Base-by-base conservation (phyloP, 1,140 invertebrate genomes). In the Drosophila paulistorum region DNA sequence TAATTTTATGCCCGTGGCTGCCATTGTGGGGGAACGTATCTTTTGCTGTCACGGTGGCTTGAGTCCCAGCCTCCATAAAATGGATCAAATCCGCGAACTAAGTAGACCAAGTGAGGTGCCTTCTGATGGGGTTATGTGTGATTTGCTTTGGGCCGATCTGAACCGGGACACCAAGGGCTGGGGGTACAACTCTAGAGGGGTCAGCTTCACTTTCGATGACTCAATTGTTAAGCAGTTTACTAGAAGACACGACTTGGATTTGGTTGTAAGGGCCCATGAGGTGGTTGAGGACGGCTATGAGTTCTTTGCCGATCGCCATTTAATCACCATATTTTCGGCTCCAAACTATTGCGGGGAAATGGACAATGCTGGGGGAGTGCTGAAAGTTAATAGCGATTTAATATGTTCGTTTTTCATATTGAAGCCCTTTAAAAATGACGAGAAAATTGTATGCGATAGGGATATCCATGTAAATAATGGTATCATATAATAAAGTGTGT, bases 331-430 rank as follows among this genome's bases (percentile, higher is more conserved):
- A 9, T 98, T 98, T 84, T 95, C 95, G 3, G 96, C 96, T 2
- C 95, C 95, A 4, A 97, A 97, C 83, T 97, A 97, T 92, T 97
- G 96, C 90, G 96, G 96, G 5, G 95, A 97, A 86, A 97, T 97
- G 92, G 96, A 97, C 85, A 97, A 98, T 93, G 95, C 97, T 77
- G 96, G 97, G 73, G 98, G 97, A 57, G 99, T 99, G 97, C 99
- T 99, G 98, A 97, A 96, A 79, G 98, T 82, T 1, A 45, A 5
- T 42, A 3, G 23, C 6, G 30, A 68, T 2, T 17, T 80, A 11
- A 1, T 7, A 0, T 75, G 71, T 55, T 75, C 77, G 17, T 75
- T 80, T 33, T 39, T 45, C 11, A 75, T 80, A 1, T 17, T 79
- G 1, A 17, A 75, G 33, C 77, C 77, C 2, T 7, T 7, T 0